Evolutionary conservation across 2,888 invertebrate species (phyloP), one percentile per base, ranked within the genome.

Genomic region (Bedellia somnulentella): DNA sequence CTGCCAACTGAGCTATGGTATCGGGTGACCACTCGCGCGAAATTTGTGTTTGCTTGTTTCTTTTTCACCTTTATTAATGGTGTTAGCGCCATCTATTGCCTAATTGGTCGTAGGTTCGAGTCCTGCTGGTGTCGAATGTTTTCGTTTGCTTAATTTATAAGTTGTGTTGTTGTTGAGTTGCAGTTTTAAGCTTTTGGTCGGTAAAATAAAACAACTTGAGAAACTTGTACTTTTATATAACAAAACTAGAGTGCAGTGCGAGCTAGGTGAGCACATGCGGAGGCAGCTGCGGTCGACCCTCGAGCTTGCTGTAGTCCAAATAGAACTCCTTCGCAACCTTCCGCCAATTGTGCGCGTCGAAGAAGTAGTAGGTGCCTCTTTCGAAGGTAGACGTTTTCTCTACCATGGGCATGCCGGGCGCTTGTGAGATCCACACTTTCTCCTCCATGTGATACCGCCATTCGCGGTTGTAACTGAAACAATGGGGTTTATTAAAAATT

Each of bases 391-490:
- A 85, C 43, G 94, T 96, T 77, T 97, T 98, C 68, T 98, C 94
- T 48, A 91, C 84, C 57, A 93, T 88, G 46, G 90, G 87, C 81
- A 94, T 87, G 47, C 95, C 95, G 44, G 95, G 95, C 52, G 94
- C 94, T 71, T 96, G 89, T 50, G 96, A 97, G 66, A 97, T 94
- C 97, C 97, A 97, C 54, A 98, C 93, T 70, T 95, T 92, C 66
- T 99, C 98, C 63, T 96, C 95, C 81, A 89, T 97, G 75, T 99
- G 98, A 81, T 95, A 99, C 79, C 99, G 86, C 99, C 99, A 99
- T 60, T 99, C 98, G 58, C 99, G 85, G 73, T 86, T 92, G 75
- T 97, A 97, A 70, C 97, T 97, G 57, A 42, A 41, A 15, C 11
- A 47, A 43, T 40, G 33, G 37, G 5, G 13, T 9, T 24, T 23